Evolutionary conservation across 2,797 vertebrate genomes (phyloP).

Genomic region (Garrulus glandarius): DNA sequence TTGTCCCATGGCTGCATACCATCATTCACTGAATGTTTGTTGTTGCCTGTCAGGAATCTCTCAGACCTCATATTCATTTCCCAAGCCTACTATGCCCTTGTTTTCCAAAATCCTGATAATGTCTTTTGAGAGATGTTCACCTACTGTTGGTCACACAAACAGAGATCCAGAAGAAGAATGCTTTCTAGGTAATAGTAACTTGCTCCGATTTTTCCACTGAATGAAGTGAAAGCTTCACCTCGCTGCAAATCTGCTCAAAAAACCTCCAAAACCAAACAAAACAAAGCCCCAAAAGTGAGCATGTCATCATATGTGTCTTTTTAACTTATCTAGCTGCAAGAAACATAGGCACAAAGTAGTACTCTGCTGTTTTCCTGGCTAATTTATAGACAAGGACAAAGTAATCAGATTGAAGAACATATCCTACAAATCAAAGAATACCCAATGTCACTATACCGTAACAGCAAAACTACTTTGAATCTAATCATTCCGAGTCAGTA

Average conservation of each 20-base stretch:
- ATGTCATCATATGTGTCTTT: background rate
- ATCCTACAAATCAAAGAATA: background rate
- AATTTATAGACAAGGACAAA: slow-evolving; percentile 5
- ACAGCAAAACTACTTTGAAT: background rate
- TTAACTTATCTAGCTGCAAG: background rate
- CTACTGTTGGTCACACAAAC: background rate
- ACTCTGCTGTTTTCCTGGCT: background rate
- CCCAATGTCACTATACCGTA: background rate
- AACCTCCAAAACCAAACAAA: background rate
- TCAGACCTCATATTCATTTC: background rate
- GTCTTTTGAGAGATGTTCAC: background rate
- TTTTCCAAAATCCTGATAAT: background rate
- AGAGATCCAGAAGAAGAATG: background rate
- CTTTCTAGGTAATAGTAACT: background rate
- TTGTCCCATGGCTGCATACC: slow-evolving; percentile 52
- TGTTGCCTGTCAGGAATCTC: slow-evolving; percentile 45
- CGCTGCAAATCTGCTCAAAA: background rate
- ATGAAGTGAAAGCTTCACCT: background rate
- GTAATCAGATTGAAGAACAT: background rate
- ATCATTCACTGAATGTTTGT: slow-evolving; percentile 45
- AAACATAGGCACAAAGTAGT: background rate
- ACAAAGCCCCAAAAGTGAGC: background rate
- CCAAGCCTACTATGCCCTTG: background rate
- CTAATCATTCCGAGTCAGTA: background rate
- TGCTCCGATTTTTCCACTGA: background rate